Evolutionary conservation across 2,797 vertebrate species (phyloP).

Genomic region (Microcaecilia unicolor): DNA sequence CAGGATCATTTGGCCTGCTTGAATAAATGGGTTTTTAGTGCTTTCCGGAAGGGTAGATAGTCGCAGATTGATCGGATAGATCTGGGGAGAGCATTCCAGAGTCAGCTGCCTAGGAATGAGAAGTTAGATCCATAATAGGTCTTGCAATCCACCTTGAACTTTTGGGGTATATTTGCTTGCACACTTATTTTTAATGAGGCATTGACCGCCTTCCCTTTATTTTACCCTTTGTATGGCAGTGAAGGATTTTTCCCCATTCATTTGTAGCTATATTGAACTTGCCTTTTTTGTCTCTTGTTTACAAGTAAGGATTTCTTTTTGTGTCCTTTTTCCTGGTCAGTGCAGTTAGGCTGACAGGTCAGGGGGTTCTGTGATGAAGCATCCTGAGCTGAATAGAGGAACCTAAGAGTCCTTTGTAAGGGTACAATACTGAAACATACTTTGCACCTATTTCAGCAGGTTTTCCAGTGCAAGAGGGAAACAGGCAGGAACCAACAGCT

Average conservation of each 20-base stretch:
- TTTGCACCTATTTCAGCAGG: too few relatives aligned
- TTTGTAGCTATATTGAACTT: slow-evolving; percentile 41
- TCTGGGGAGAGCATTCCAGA: too few relatives aligned
- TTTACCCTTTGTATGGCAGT: slow-evolving; percentile 3
- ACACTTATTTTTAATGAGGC: too few relatives aligned
- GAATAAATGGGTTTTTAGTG: too few relatives aligned
- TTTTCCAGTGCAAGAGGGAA: too few relatives aligned
- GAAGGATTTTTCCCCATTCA: slow-evolving; percentile 8
- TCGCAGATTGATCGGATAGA: too few relatives aligned
- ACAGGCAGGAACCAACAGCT: slow-evolving; percentile 50
- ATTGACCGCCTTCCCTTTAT: too few relatives aligned
- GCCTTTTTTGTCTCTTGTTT: slow-evolving; percentile 12
- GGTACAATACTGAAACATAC: slow-evolving; percentile 59
- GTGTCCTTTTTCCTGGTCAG: slow-evolving; percentile 20
- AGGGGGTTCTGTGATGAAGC: slow-evolving; percentile 75
- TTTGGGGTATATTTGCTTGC: slow-evolving; percentile 32
- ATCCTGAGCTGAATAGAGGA: slow-evolving; percentile 70
- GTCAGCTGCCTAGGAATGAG: too few relatives aligned
- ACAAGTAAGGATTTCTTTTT: slow-evolving; percentile 17
- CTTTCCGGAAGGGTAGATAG: too few relatives aligned
- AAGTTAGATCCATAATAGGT: too few relatives aligned
- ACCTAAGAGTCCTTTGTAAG: slow-evolving; percentile 71
- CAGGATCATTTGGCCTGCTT: too few relatives aligned
- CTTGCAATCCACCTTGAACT: too few relatives aligned
- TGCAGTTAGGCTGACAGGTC: slow-evolving; percentile 38